A percentile compares a stretch with the other conserved stretches of the same genome.
Evolutionary conservation across 1,140 invertebrate genomes (phyloP).

Genomic region (Zelostemma sp.): DNA sequence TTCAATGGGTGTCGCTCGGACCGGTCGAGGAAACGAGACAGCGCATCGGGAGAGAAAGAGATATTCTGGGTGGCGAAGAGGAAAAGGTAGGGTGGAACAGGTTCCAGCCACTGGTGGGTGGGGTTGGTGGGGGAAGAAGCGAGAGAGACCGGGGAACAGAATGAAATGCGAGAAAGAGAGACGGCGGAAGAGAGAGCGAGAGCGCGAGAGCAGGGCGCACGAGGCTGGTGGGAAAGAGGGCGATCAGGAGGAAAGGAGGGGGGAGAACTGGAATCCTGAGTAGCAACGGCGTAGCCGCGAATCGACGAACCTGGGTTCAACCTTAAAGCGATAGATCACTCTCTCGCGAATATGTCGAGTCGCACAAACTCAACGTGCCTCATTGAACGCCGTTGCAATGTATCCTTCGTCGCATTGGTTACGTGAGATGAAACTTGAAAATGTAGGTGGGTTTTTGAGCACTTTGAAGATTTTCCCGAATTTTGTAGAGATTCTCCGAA

Average conservation of each 20-base stretch:
- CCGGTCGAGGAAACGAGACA: slow-evolving; percentile 65
- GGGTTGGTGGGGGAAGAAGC: slow-evolving; percentile 49
- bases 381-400: slow-evolving; percentile 8
- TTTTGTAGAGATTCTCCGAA: too few relatives aligned
- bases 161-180: too few relatives aligned
- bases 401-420: background rate
- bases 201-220: slow-evolving; percentile 16
- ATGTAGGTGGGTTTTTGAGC: background rate
- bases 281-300: slow-evolving; percentile 69
- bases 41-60: slow-evolving; percentile 68
- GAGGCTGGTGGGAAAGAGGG: slow-evolving; percentile 27
- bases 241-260: slow-evolving; percentile 19
- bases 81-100: slow-evolving; percentile 58
- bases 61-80: slow-evolving; percentile 30
- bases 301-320: slow-evolving; percentile 64
- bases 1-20: slow-evolving; percentile 20
- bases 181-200: slow-evolving; percentile 19
- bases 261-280: slow-evolving; percentile 69
- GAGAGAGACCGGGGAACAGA: too few relatives aligned
- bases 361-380: slow-evolving; percentile 27
- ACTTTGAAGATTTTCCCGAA: too few relatives aligned
- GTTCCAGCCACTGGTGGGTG: slow-evolving; percentile 59
- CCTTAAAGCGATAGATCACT: slow-evolving; percentile 70
- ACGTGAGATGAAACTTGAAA: slow-evolving; percentile 11
- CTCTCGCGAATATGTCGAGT: slow-evolving; percentile 38